phyloP scores from a whole-genome alignment of 2,113 vertebrate species.

The Cryptotis parvus region DNA sequence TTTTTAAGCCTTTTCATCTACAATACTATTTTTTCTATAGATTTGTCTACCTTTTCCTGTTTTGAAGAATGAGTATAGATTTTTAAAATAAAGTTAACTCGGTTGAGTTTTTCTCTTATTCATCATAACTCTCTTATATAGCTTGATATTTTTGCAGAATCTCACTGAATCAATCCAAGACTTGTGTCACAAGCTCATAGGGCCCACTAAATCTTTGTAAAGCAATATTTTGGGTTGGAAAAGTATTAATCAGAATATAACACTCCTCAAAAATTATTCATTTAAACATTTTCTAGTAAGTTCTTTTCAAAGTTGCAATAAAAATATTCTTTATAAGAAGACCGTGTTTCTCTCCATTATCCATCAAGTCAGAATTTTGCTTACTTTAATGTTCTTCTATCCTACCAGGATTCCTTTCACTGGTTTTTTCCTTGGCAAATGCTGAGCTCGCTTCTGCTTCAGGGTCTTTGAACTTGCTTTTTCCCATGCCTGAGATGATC shows the following conservation, averaged over 20 bases:
- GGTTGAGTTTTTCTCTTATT: not conserved
- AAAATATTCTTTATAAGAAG: not conserved
- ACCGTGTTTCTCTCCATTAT: too few species aligned
- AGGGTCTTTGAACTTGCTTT: not conserved
- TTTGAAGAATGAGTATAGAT: not conserved
- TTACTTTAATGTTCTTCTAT: not conserved
- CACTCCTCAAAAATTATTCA: not conserved
- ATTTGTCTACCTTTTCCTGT: not conserved
- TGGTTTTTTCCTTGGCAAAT: too few species aligned
- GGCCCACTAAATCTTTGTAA: not conserved
- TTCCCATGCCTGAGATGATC: not conserved
- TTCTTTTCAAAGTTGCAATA: not conserved
- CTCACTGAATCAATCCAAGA: too few species aligned
- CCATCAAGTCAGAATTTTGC: not conserved
- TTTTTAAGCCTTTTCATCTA: not conserved
- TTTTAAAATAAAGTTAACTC: not conserved
- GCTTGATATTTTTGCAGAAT: not conserved
- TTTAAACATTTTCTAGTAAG: not conserved
- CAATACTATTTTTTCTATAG: not conserved
- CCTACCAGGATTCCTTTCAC: fast-evolving
- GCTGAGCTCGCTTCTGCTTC: not conserved
- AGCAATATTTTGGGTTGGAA: not conserved
- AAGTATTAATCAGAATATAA: not conserved
- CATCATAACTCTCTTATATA: not conserved
- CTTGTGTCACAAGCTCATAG: not conserved